Percentiles rank a stretch among this genome's conserved stretches.
phyloP scores from a whole-genome alignment of 2,888 invertebrate species.

The Gortyna flavago region DNA sequence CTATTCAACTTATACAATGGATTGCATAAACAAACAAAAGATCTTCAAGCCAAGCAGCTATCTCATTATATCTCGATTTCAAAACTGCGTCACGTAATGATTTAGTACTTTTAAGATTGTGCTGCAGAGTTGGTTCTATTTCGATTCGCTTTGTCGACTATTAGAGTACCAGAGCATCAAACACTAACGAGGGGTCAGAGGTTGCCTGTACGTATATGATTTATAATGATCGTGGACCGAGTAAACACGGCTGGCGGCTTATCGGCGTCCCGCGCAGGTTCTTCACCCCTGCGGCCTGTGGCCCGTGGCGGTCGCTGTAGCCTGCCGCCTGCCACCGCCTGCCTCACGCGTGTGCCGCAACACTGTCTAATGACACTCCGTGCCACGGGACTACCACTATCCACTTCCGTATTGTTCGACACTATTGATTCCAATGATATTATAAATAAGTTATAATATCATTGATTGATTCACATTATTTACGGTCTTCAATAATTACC shows the following conservation, averaged over 20 bases:
- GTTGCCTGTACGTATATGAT: slow-evolving; percentile 80
- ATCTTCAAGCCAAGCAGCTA: slow-evolving; percentile 24
- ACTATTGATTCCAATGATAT: slow-evolving; percentile 50
- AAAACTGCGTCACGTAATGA: slow-evolving; percentile 55
- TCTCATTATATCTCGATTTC: slow-evolving; percentile 51
- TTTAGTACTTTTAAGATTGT: slow-evolving; percentile 56
- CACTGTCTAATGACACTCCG: slow-evolving; percentile 66
- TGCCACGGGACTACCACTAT: slow-evolving; percentile 35
- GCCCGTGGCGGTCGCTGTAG: slow-evolving; percentile 24
- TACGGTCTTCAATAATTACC: slow-evolving; percentile 28
- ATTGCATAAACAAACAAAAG: slow-evolving; percentile 49
- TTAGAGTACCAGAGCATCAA: slow-evolving; percentile 70
- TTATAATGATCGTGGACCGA: slow-evolving; percentile 81
- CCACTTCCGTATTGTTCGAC: slow-evolving; percentile 41
- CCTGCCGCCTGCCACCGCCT: slow-evolving; percentile 42
- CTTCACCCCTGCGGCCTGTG: slow-evolving; percentile 78
- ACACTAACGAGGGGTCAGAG: slow-evolving; percentile 83
- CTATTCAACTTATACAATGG: slow-evolving; percentile 46
- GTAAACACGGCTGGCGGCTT: slow-evolving; percentile 81
- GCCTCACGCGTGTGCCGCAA: slow-evolving; percentile 48
- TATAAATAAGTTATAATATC: no score
- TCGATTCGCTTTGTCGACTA: slow-evolving; percentile 57
- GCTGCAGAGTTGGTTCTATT: slow-evolving; percentile 46
- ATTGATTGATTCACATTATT: slow-evolving; percentile 47
- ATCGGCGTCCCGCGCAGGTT: slow-evolving; percentile 79